Percentiles rank a stretch among this genome's conserved stretches.
Evolutionary conservation across 2,113 vertebrate species (phyloP).

Genomic region (Stercorarius parasiticus): DNA sequence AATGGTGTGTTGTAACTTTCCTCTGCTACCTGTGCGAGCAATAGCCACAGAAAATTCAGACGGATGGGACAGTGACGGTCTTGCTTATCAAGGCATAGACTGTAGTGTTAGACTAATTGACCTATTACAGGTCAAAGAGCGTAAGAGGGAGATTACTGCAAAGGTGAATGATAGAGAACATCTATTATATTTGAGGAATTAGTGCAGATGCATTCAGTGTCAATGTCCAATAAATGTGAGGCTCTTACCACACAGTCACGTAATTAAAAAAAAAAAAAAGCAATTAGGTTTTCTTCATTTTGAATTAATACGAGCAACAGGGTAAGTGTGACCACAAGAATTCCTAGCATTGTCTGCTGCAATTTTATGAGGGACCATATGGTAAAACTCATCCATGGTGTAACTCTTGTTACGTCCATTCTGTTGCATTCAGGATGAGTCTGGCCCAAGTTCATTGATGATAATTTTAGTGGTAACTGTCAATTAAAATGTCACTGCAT

Average conservation of each 20-base stretch:
- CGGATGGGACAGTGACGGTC: not conserved
- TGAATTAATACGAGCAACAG: not conserved
- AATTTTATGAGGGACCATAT: not conserved
- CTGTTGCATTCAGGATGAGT: not conserved
- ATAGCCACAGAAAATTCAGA: not conserved
- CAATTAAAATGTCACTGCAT: conserved; percentile 21
- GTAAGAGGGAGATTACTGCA: not conserved
- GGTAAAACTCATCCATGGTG: not conserved
- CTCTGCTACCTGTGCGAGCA: not conserved
- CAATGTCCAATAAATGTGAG: not conserved
- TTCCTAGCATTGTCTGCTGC: not conserved
- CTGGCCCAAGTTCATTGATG: not conserved
- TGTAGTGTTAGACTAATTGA: not conserved
- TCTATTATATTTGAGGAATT: not conserved
- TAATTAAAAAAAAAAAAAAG: not conserved
- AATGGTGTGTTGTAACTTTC: not conserved
- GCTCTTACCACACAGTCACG: not conserved
- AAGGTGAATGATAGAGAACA: not conserved
- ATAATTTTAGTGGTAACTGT: conserved; percentile 9
- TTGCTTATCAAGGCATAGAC: not conserved
- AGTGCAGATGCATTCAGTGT: not conserved
- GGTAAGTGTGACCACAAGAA: not conserved
- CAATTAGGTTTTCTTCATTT: not conserved
- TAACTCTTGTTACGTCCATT: not conserved
- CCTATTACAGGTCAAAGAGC: not conserved